phyloP scores from a whole-genome alignment of 2,113 vertebrate genomes.

The Clarias magur region DNA sequence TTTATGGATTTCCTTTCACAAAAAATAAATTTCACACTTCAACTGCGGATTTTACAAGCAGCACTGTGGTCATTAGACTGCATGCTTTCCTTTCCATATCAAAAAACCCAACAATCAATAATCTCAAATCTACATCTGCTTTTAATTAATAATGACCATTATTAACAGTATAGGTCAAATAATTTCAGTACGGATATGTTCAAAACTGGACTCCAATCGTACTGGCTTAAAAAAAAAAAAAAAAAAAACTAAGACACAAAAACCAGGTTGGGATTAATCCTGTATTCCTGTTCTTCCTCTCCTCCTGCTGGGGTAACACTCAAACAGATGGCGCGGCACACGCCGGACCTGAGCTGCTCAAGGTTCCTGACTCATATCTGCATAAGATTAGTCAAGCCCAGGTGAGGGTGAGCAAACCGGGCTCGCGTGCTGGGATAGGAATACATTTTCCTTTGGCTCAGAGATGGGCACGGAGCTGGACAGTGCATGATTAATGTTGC shows the following conservation, averaged over 20 bases:
- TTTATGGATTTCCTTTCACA: background rate
- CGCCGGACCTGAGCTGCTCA: background rate
- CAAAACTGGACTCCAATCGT: background rate
- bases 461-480: background rate
- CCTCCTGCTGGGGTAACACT: slow-evolving; percentile 47
- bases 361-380: slow-evolving; percentile 10
- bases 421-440: background rate
- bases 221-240: background rate
- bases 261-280: background rate
- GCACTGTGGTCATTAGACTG: background rate
- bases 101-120: background rate
- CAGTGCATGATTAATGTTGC: background rate
- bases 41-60: background rate
- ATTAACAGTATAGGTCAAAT: background rate
- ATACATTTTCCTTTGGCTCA: background rate
- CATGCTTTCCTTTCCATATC: background rate
- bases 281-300: background rate
- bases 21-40: background rate
- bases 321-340: slow-evolving; percentile 45
- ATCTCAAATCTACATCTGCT: background rate
- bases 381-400: background rate
- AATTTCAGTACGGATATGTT: no score
- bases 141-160: background rate
- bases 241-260: background rate
- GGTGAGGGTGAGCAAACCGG: background rate